phyloP scores from a whole-genome alignment of 1,140 invertebrate species.

The Phortica variegata region DNA sequence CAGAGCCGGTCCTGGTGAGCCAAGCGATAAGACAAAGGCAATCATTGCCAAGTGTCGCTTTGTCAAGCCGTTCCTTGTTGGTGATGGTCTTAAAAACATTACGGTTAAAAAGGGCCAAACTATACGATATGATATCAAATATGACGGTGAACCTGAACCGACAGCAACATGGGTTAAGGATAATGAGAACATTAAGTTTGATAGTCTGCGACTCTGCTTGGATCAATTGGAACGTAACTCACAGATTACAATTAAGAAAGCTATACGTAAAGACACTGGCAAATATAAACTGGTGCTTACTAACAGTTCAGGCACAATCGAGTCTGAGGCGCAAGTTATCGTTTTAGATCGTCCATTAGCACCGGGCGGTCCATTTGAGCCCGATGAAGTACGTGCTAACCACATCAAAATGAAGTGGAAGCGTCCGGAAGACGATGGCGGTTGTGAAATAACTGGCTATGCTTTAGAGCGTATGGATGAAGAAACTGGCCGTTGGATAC shows the following conservation, averaged over 20 bases:
- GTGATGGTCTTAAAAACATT: slow-evolving; percentile 80
- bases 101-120: slow-evolving; percentile 93
- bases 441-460: slow-evolving; percentile 91
- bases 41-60: slow-evolving; percentile 94
- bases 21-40: slow-evolving; percentile 91
- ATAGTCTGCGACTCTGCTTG: slow-evolving; percentile 73
- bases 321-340: slow-evolving; percentile 81
- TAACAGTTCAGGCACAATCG: slow-evolving; percentile 82
- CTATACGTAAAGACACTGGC: slow-evolving; percentile 83
- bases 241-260: slow-evolving; percentile 83
- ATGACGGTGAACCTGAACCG: slow-evolving; percentile 92
- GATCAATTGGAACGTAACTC: slow-evolving; percentile 90
- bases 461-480: slow-evolving; percentile 96
- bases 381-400: slow-evolving; percentile 84
- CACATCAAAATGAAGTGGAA: slow-evolving; percentile 95
- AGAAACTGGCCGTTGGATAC: slow-evolving; percentile 89
- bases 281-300: slow-evolving; percentile 83
- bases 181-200: slow-evolving; percentile 72
- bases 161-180: slow-evolving; percentile 78
- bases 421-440: slow-evolving; percentile 91
- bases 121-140: slow-evolving; percentile 86
- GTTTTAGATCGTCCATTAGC: slow-evolving; percentile 85
- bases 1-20: slow-evolving; percentile 92
- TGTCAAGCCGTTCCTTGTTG: slow-evolving; percentile 90
- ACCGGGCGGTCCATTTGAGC: slow-evolving; percentile 82